These are phyloP conservation scores for Chelon auratus DNA, from an alignment of 2,797 vertebrate genomes.

Conservation along the genomic window DNA sequence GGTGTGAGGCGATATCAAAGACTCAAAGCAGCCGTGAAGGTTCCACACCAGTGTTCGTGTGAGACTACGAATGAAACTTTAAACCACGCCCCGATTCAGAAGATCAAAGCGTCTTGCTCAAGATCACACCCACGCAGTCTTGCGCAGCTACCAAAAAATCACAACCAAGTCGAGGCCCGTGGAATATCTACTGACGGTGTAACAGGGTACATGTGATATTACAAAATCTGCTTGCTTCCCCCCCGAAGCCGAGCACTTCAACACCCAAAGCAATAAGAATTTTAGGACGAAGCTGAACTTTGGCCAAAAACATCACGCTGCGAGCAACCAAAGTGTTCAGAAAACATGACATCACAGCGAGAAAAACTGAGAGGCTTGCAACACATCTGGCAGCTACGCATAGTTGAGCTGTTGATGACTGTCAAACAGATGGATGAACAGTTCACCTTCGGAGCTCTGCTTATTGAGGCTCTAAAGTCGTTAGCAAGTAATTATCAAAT, in stretches of 20 bases:
- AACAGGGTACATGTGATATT: slow-evolving; percentile 21
- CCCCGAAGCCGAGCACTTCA: slow-evolving; percentile 37
- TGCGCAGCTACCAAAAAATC: slow-evolving; percentile 44
- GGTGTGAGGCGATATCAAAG: slow-evolving; percentile 18
- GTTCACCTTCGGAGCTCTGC: slow-evolving; percentile 64
- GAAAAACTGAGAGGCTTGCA: slow-evolving; percentile 62
- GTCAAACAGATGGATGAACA: slow-evolving; percentile 72
- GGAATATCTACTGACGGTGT: slow-evolving; percentile 16
- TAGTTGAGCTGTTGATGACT: slow-evolving; percentile 66
- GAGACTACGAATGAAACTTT: slow-evolving; percentile 50
- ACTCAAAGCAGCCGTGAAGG: slow-evolving; percentile 36
- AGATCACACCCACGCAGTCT: slow-evolving; percentile 54
- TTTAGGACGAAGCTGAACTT: slow-evolving; percentile 54
- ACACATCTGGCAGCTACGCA: slow-evolving; percentile 74
- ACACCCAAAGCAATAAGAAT: slow-evolving; percentile 42
- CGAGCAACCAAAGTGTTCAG: slow-evolving; percentile 61
- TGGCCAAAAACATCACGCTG: slow-evolving; percentile 68
- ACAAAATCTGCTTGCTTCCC: slow-evolving; percentile 37
- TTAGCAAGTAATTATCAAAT: slow-evolving; percentile 72
- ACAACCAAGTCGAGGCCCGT: slow-evolving; percentile 17
- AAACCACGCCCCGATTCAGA: slow-evolving; percentile 58
- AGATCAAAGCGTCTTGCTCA: slow-evolving; percentile 63
- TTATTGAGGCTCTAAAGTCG: slow-evolving; percentile 62
- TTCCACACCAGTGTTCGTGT: slow-evolving; percentile 12
- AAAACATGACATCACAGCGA: slow-evolving; percentile 71